Percentiles rank a stretch among this genome's conserved stretches.
phyloP scores from a whole-genome alignment of 2,113 vertebrate genomes.

The Cyphomyrus plagiostoma region DNA sequence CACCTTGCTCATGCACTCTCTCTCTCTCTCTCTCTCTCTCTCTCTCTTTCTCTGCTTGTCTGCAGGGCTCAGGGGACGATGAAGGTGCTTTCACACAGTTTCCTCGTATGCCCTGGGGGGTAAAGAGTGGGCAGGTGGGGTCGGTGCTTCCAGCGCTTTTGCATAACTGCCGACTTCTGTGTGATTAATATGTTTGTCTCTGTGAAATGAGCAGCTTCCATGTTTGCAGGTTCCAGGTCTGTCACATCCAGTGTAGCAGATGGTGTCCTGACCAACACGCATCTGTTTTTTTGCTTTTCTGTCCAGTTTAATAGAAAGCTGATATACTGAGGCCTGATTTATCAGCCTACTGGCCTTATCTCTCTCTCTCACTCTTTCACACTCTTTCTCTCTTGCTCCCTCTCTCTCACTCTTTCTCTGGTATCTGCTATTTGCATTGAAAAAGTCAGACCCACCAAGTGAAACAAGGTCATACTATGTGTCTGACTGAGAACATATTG shows the following conservation, averaged over 20 bases:
- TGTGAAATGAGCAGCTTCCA: neutral
- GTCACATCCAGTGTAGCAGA: neutral
- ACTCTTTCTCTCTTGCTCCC: neutral
- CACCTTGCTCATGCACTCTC: neutral
- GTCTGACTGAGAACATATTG: neutral
- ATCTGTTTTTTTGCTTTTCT: neutral
- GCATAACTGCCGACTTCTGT: neutral
- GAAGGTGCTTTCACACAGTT: neutral
- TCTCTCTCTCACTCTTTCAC: neutral
- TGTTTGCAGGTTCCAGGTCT: neutral
- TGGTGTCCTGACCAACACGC: neutral
- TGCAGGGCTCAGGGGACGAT: neutral
- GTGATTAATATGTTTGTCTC: slow-evolving; percentile 15
- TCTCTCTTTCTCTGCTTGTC: neutral
- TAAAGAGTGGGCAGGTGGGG: neutral
- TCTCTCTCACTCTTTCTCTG: neutral
- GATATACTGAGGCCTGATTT: neutral
- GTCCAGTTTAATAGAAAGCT: neutral
- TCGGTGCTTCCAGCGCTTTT: neutral
- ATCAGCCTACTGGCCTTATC: neutral
- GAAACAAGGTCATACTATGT: neutral
- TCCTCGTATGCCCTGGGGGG: neutral
- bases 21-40: slow-evolving; percentile 5
- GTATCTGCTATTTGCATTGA: neutral
- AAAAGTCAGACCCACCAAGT: neutral